Evolutionary conservation across 2,888 invertebrate species (phyloP), one percentile per base, ranked within the genome.

Genomic region (Xestobium rufovillosum): DNA sequence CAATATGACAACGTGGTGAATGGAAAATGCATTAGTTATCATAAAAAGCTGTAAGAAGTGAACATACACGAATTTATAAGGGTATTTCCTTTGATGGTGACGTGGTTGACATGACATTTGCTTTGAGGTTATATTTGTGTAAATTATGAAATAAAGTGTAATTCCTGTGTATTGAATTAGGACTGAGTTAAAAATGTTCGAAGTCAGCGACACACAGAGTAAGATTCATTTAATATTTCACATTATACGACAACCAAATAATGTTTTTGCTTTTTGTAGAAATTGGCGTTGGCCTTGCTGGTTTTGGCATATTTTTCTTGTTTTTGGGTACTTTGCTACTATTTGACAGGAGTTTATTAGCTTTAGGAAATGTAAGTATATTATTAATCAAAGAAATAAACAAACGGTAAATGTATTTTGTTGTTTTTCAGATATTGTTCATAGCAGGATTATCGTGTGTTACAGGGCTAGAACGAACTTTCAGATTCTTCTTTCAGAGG

Each of bases 361-460:
- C 97, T n/a, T 91, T 98, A 63, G 98, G 98, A 62, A 99, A 98
- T 77, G 97, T 97, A 75, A 83, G 88, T 78, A 50, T 36, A 10
- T 8, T 13, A 15, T 25, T 16, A 28, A 38, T 10, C 3, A 9
- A 16, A 32, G 9, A n/a, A 8, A 6, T 12, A 13, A 33, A 9
- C 23, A n/a, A n/a, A n/a, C n/a, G n/a, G n/a, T n/a, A n/a, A n/a
- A 10, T 32, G 11, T 28, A 31, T 19, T 26, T 19, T n/a, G 3
- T 25, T 9, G 31, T n/a, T 33, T 76, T 78, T 30, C 72, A 98
- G 97, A 89, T 98, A 45, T 72, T 99, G 15, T 99, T 99, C 67
- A 83, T 98, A 51, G 77, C 83, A 49, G 98, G 98, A 1, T 72
- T 98, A 35, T 89, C 86, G 10, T 94, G 96, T 66, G 91, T 97